Conservation (phyloP, 1,140 invertebrate genomes). For the Aphidius gifuensis region DNA sequence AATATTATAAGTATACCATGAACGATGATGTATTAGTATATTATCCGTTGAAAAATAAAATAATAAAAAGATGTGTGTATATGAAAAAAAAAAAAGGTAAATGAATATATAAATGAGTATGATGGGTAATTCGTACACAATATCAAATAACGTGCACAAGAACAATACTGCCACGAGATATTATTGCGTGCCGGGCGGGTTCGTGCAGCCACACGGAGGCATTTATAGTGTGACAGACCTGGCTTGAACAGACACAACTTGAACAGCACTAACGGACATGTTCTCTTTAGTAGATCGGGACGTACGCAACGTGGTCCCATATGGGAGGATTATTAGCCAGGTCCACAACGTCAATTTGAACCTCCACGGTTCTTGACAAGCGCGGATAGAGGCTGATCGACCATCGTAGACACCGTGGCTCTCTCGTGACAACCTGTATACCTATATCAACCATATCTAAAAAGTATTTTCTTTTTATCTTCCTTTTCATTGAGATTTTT, state of each 20-base stretch:
- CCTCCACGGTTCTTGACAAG: slow-evolving; percentile 90
- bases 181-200: slow-evolving; percentile 52
- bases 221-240: slow-evolving; percentile 76
- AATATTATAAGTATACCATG: too few species aligned
- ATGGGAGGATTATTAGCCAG: slow-evolving; percentile 94
- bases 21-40: too few species aligned
- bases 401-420: slow-evolving; percentile 34
- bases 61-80: too few species aligned
- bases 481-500: slow-evolving; percentile 12
- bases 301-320: slow-evolving; percentile 93
- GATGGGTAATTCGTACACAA: slow-evolving; percentile 47
- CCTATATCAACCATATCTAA: slow-evolving; percentile 11
- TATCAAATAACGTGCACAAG: slow-evolving; percentile 57
- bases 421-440: slow-evolving; percentile 39
- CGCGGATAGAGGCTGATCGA: slow-evolving; percentile 66
- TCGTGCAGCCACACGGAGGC: slow-evolving; percentile 54
- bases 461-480: slow-evolving; percentile 23
- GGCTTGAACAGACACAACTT: slow-evolving; percentile 95
- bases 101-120: too few species aligned
- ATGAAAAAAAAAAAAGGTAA: too few species aligned
- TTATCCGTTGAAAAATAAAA: too few species aligned
- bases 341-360: slow-evolving; percentile 96
- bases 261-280: slow-evolving; percentile 91
- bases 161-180: slow-evolving; percentile 55
- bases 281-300: slow-evolving; percentile 96